Evolutionary conservation across 2,797 vertebrate species (phyloP).

Genomic region (Trematomus bernacchii): DNA sequence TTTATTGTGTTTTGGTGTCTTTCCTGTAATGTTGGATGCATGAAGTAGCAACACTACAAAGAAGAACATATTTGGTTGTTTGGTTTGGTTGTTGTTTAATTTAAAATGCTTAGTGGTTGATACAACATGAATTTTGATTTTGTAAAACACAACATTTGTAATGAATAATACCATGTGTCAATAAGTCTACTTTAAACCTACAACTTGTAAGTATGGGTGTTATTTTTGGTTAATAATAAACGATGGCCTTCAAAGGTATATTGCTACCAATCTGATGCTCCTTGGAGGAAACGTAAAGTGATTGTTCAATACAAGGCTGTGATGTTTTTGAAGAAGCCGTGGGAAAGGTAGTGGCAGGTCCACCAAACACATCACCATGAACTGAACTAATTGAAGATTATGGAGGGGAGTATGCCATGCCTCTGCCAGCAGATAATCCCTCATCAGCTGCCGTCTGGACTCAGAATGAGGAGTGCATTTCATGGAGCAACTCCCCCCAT

Average conservation of each 20-base stretch:
- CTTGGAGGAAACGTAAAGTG: background rate
- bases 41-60: background rate
- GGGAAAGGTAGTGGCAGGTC: slow-evolving; percentile 87
- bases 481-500: slow-evolving; percentile 85
- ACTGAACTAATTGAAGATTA: slow-evolving; percentile 92
- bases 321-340: slow-evolving; percentile 76
- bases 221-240: background rate
- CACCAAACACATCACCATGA: slow-evolving; percentile 80
- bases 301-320: background rate
- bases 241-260: background rate
- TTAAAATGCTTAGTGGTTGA: background rate
- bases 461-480: slow-evolving; percentile 89
- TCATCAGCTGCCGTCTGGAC: slow-evolving; percentile 88
- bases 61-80: background rate
- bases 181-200: background rate
- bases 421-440: slow-evolving; percentile 88
- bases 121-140: background rate
- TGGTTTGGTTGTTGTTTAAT: too few relatives aligned
- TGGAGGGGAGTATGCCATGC: slow-evolving; percentile 83
- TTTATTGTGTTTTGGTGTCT: background rate
- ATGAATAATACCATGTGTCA: background rate
- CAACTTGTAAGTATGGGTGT: background rate
- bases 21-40: background rate
- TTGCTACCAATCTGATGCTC: background rate
- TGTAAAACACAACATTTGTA: background rate